A percentile compares a stretch with the other conserved stretches of the same genome.
These are phyloP conservation scores for Thaumatotibia leucotreta DNA, from an alignment of 1,140 invertebrate species.

Conservation along the genomic window DNA sequence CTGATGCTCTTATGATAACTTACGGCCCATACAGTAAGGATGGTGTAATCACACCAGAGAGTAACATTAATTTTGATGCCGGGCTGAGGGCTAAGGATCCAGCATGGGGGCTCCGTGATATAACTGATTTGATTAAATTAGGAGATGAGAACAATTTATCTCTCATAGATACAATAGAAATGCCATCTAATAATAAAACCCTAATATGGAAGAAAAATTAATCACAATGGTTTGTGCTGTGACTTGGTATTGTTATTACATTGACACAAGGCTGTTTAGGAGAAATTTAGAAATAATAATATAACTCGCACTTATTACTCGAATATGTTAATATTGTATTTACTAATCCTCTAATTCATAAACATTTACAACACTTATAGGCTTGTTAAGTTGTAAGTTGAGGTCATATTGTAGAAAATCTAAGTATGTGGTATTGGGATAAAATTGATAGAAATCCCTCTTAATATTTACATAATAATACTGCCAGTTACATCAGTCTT, in stretches of 20 bases:
- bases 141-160: conserved; percentile 80
- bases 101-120: conserved; percentile 88
- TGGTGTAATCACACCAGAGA: conserved; percentile 86
- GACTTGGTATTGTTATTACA: too few species aligned
- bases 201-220: conserved; percentile 84
- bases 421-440: too few species aligned
- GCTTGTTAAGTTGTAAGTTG: too few species aligned
- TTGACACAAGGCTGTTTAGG: too few species aligned
- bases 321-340: too few species aligned
- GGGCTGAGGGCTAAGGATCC: conserved; percentile 80
- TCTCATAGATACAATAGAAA: conserved; percentile 81
- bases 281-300: conserved; percentile 3
- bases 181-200: conserved; percentile 93
- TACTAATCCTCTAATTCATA: too few species aligned
- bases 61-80: conserved; percentile 87
- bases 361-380: too few species aligned
- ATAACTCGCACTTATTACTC: background rate
- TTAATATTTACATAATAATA: too few species aligned
- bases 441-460: too few species aligned
- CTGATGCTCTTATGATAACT: conserved; percentile 84
- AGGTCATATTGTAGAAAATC: too few species aligned
- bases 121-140: conserved; percentile 82
- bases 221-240: background rate
- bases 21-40: conserved; percentile 90
- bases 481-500: too few species aligned